Percentiles rank a stretch among this genome's conserved stretches.
Evolutionary conservation across 2,797 vertebrate genomes (phyloP).

Genomic region (Gymnocypris eckloni): DNA sequence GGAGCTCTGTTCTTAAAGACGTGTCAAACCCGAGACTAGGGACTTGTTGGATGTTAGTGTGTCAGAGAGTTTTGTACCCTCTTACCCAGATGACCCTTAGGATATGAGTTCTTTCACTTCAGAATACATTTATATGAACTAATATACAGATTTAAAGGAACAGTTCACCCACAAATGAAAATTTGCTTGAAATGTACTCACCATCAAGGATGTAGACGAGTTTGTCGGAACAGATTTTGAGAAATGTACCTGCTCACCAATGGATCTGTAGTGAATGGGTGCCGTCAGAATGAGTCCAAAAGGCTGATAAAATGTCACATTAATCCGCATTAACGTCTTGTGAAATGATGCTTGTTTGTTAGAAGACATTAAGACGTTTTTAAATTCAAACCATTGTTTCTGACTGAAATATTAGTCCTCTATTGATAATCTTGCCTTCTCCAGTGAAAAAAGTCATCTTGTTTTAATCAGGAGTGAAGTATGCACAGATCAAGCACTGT

Average conservation of each 20-base stretch:
- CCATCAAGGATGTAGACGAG: background rate
- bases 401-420: background rate
- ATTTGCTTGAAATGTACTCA: background rate
- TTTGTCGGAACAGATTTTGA: background rate
- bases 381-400: background rate
- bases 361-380: background rate
- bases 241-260: background rate
- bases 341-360: background rate
- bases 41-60: slow-evolving; percentile 74
- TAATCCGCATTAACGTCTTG: background rate
- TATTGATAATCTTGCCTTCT: background rate
- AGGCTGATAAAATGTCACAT: background rate
- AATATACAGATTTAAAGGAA: background rate
- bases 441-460: background rate
- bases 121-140: background rate
- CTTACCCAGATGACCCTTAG: slow-evolving; percentile 53
- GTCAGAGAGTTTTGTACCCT: slow-evolving; percentile 60
- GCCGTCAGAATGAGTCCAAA: background rate
- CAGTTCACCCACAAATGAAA: background rate
- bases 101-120: slow-evolving; percentile 16
- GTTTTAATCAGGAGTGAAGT: background rate
- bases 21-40: slow-evolving; percentile 81
- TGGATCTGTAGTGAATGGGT: background rate
- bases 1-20: slow-evolving; percentile 87
- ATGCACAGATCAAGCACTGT: background rate